Percentiles rank a stretch among this genome's conserved stretches.
These are phyloP conservation scores for Ptychoptera albimana DNA, from an alignment of 2,888 invertebrate genomes.

Conservation along the genomic window DNA sequence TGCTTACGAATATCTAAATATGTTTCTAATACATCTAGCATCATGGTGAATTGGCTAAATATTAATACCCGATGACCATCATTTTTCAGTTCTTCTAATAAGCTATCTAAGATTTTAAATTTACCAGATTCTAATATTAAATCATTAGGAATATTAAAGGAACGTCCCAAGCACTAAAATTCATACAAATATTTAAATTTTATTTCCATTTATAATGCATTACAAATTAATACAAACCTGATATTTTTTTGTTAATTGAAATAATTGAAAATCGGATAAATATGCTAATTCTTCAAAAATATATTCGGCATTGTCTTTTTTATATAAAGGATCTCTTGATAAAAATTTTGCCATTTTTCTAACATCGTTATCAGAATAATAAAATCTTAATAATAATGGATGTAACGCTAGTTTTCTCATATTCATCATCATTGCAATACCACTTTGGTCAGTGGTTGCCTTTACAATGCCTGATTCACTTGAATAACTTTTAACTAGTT, in stretches of 20 bases:
- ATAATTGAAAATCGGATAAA: constrained; percentile 86
- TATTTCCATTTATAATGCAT: constrained; percentile 11
- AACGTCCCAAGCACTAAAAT: neutral
- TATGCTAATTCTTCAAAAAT: constrained; percentile 75
- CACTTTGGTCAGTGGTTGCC: constrained; percentile 41
- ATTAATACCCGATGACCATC: constrained; percentile 72
- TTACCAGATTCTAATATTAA: constrained; percentile 76
- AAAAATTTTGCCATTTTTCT: constrained; percentile 52
- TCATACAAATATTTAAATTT: neutral
- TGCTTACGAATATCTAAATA: constrained; percentile 61
- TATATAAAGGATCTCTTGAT: constrained; percentile 48
- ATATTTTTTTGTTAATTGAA: constrained; percentile 54
- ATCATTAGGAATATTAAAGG: constrained; percentile 41
- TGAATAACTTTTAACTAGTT: constrained; percentile 51
- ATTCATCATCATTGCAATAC: constrained; percentile 79
- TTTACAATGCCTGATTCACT: constrained; percentile 41
- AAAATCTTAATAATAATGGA: constrained; percentile 63
- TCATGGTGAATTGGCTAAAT: constrained; percentile 93
- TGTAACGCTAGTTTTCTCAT: constrained; percentile 90
- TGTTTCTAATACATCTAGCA: constrained; percentile 83
- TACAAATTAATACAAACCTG: constrained; percentile 31
- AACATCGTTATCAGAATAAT: constrained; percentile 48
- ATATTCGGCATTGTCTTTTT: constrained; percentile 60
- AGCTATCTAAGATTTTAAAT: constrained; percentile 58
- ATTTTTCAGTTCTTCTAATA: constrained; percentile 56